These are phyloP conservation scores for Pogonomyrmex californicus DNA, from an alignment of 1,140 invertebrate species.

Conservation along the genomic window DNA sequence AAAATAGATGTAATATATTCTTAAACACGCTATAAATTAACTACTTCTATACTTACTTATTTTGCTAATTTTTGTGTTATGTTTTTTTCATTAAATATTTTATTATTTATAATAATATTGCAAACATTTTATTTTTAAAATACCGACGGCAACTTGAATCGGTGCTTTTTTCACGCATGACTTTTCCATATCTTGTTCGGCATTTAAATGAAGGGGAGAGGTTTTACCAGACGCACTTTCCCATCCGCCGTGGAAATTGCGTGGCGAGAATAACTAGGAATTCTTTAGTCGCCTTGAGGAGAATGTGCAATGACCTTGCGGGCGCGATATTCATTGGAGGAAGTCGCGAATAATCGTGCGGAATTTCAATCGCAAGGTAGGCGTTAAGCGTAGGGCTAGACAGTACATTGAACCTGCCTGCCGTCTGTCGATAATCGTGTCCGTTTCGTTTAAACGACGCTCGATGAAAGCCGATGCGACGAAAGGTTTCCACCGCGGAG, in stretches of 20 bases:
- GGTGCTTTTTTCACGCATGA: neutral
- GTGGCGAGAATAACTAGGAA: slow-evolving; percentile 19
- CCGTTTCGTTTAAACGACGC: slow-evolving; percentile 37
- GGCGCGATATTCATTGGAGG: slow-evolving; percentile 59
- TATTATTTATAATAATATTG: neutral
- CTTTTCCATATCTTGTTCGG: neutral
- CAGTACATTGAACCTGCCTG: slow-evolving; percentile 54
- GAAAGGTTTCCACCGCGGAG: neutral
- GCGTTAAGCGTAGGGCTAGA: slow-evolving; percentile 1
- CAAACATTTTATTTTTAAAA: neutral
- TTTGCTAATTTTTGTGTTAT: too few species aligned
- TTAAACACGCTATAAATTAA: too few species aligned
- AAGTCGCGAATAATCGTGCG: slow-evolving; percentile 61
- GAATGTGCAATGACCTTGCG: slow-evolving; percentile 66
- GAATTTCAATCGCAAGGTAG: slow-evolving; percentile 60
- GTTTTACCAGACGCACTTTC: slow-evolving; percentile 33
- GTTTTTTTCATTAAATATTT: neutral
- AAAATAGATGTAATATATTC: too few species aligned
- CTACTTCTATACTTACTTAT: too few species aligned
- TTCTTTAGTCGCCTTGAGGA: slow-evolving; percentile 61
- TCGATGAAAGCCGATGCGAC: slow-evolving; percentile 32
- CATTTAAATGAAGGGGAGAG: neutral
- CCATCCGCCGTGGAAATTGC: slow-evolving; percentile 33
- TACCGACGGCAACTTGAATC: neutral
- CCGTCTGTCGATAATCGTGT: slow-evolving; percentile 28